Evolutionary conservation across 2,797 vertebrate genomes (phyloP).

Genomic region (Urosaurus nigricauda): DNA sequence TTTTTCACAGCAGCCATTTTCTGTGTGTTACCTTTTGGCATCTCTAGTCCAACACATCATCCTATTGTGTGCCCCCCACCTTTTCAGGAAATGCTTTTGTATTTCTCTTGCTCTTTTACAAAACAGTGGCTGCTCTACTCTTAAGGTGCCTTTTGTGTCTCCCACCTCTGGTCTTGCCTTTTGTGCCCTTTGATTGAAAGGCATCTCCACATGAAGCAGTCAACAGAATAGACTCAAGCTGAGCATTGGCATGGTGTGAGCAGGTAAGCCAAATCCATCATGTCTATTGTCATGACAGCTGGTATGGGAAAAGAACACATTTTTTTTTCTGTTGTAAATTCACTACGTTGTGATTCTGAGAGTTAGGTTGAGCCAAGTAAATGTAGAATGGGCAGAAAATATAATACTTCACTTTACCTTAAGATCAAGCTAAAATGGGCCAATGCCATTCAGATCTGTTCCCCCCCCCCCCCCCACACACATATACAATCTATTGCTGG

Average conservation of each 20-base stretch:
- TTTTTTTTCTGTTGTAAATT: slow-evolving; percentile 38
- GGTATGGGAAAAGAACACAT: slow-evolving; percentile 35
- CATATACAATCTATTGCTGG: not conserved
- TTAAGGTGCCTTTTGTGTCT: slow-evolving; percentile 48
- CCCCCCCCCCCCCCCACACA: too few species aligned
- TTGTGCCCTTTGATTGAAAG: slow-evolving; percentile 16
- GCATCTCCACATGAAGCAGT: slow-evolving; percentile 61
- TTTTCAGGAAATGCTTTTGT: slow-evolving; percentile 10
- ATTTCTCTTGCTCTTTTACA: slow-evolving; percentile 23
- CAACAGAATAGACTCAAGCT: slow-evolving; percentile 60
- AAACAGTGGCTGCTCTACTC: slow-evolving; percentile 39
- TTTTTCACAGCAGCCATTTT: not conserved
- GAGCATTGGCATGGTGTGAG: slow-evolving; percentile 49
- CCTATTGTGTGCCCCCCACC: rapidly evolving
- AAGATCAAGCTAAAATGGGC: slow-evolving; percentile 49
- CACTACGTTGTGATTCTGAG: slow-evolving; percentile 31
- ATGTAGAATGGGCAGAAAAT: slow-evolving; percentile 7
- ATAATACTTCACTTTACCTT: slow-evolving; percentile 7
- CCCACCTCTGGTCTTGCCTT: slow-evolving; percentile 28
- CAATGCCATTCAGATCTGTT: not conserved
- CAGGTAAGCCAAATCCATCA: slow-evolving; percentile 66
- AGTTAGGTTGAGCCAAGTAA: not conserved
- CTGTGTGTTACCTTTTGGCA: not conserved
- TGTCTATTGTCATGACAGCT: slow-evolving; percentile 40
- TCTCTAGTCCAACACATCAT: not conserved